Evolutionary conservation across 2,113 vertebrate species (phyloP), one percentile per base, ranked within the genome.

Genomic region (Myiagra hebetior): DNA sequence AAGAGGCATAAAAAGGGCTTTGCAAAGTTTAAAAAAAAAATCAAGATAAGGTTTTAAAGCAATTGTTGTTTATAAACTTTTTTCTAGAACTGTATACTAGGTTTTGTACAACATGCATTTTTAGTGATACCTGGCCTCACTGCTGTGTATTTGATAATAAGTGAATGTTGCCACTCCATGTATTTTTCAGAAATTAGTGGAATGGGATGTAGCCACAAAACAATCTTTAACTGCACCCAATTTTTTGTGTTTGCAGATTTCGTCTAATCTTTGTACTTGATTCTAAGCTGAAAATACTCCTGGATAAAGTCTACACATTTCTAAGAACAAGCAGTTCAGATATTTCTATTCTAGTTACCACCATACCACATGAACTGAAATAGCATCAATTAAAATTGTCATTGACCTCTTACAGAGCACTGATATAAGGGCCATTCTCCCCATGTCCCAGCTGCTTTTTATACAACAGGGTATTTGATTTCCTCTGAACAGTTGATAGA

Each of bases 381-480:
- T 92, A 89, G 69, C 69, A 96, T 91, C 92, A 91, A 95, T 97
- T 96, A 95, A 96, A 96, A 95, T 95, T 93, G 95, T 96, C 95
- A 96, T 94, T 96, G 96, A 96, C 93, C 95, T 95, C 90, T 96
- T 28, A 31, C 42, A 78, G 85, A 81, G 75, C 60, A 30, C 64
- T 84, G 92, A 95, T 86, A 90, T 55, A 93, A 94, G 80, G 81
- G 88, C 56, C 88, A 70, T 95, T 94, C 79, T 96, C 87, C 75
- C 44, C 1, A 14, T 74, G 93, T 95, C 95, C 95, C 87, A 94
- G 95, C 93, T 96, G 92, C 95, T 94, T 96, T 92, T 96, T 87
- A 94, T 96, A 93, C 87, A 94, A 88, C 26, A 3, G 72, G 56
- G 63, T 92, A 75, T 91, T 94, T 96, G 47, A 94, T 96, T 93